Evolutionary conservation across 2,797 vertebrate genomes (phyloP).

Genomic region (Neostethus bicornis): DNA sequence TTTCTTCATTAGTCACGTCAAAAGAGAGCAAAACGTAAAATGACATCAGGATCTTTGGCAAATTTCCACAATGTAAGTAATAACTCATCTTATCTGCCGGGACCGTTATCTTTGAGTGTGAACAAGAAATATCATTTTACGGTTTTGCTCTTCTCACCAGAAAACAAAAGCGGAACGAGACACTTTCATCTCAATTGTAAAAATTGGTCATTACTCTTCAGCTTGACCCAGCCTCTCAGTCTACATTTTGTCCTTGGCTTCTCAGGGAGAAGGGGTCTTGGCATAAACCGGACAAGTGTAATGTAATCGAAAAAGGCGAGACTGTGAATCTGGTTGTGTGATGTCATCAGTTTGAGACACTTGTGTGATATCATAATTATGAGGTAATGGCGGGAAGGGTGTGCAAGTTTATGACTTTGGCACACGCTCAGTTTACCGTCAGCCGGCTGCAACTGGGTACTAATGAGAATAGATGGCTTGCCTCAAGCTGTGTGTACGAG

Average conservation of each 20-base stretch:
- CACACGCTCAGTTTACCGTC: constrained; percentile 71
- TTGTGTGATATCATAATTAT: constrained; percentile 77
- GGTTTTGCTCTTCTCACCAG: constrained; percentile 28
- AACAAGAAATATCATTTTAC: constrained; percentile 32
- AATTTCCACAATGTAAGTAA: constrained; percentile 48
- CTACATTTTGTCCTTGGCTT: constrained; percentile 68
- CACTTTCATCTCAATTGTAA: constrained; percentile 56
- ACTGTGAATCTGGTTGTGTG: constrained; percentile 68
- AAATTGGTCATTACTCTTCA: constrained; percentile 55
- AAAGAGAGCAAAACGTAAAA: constrained; percentile 45
- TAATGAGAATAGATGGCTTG: constrained; percentile 76
- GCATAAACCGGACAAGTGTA: constrained; percentile 48
- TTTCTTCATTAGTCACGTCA: constrained; percentile 59
- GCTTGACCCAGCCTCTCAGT: constrained; percentile 37
- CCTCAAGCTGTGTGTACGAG: constrained; percentile 47
- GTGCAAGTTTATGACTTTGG: constrained; percentile 77
- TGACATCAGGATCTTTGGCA: constrained; percentile 38
- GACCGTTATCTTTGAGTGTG: constrained; percentile 44
- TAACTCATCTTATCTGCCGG: constrained; percentile 45
- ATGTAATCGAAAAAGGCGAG: constrained; percentile 65
- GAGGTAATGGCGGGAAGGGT: constrained; percentile 77
- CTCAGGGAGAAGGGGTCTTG: constrained; percentile 52
- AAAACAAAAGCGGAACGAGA: constrained; percentile 42
- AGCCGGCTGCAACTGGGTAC: constrained; percentile 65
- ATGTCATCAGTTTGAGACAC: constrained; percentile 79